phyloP scores from a whole-genome alignment of 2,113 vertebrate species.

The Triplophysa tibetana region DNA sequence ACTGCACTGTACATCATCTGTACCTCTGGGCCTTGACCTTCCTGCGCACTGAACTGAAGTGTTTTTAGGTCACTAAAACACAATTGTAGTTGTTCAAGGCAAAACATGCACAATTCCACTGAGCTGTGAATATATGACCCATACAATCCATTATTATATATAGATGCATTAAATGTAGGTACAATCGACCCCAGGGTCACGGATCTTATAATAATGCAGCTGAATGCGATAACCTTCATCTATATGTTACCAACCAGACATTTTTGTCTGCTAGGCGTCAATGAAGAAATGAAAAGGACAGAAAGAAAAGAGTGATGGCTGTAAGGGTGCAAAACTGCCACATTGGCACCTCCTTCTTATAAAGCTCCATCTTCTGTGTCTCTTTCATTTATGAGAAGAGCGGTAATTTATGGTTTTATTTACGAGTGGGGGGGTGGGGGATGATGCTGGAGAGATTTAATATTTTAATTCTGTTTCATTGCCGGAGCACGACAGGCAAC shows the following conservation, averaged over 20 bases:
- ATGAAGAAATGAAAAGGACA: slow-evolving; percentile 38
- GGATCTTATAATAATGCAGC: not conserved
- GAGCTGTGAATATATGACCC: no score
- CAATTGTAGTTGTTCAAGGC: no score
- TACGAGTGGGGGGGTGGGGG: slow-evolving; percentile 67
- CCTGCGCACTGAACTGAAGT: no score
- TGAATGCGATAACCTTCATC: not conserved
- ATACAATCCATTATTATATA: not conserved
- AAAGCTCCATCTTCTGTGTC: slow-evolving; percentile 46
- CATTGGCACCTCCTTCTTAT: slow-evolving; percentile 43
- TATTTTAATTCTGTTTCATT: slow-evolving; percentile 82
- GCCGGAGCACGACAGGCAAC: slow-evolving; percentile 66
- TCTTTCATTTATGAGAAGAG: slow-evolving; percentile 35
- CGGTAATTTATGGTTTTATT: slow-evolving; percentile 69
- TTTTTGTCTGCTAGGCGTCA: slow-evolving; percentile 40
- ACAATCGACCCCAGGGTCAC: not conserved
- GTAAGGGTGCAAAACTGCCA: slow-evolving; percentile 59
- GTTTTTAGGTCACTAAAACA: no score
- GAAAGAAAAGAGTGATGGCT: slow-evolving; percentile 48
- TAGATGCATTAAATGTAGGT: not conserved
- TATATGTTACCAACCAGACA: not conserved
- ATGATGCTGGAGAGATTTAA: slow-evolving; percentile 76
- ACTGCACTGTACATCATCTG: no score
- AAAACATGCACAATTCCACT: no score
- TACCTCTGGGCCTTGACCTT: no score